phyloP scores from a whole-genome alignment of 2,113 vertebrate genomes.

The Leuciscus idus region DNA sequence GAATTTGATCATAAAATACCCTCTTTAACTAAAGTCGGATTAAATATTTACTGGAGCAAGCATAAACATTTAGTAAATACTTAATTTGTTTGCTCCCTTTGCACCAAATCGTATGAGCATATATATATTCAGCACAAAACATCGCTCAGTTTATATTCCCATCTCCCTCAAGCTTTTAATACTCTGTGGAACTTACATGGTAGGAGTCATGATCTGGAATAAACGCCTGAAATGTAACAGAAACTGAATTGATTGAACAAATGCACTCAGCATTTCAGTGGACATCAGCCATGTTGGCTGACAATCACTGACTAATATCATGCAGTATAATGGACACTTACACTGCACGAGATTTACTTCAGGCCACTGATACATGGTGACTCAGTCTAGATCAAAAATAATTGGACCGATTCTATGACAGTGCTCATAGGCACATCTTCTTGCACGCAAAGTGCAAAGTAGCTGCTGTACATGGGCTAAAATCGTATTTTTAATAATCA shows the following conservation, averaged over 20 bases:
- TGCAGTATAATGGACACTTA: constrained; percentile 1
- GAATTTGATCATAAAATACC: not conserved
- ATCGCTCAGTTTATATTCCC: not conserved
- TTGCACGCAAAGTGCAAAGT: not conserved
- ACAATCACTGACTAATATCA: not conserved
- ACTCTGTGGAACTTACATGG: not conserved
- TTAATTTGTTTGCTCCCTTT: not conserved
- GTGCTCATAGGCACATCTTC: not conserved
- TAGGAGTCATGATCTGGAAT: not conserved
- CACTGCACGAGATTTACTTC: constrained; percentile 2
- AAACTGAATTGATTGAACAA: constrained; percentile 5
- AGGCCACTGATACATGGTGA: constrained; percentile 26
- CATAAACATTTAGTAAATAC: constrained; percentile 22
- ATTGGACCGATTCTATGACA: not conserved
- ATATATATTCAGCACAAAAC: not conserved
- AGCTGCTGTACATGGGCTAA: not conserved
- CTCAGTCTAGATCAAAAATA: not conserved
- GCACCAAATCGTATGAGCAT: not conserved
- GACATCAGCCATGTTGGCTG: constrained; percentile 8
- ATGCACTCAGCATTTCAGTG: not conserved
- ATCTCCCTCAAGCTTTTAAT: not conserved
- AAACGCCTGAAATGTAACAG: not conserved
- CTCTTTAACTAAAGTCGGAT: not conserved
- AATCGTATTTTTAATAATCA: no score
- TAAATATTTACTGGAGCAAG: constrained; percentile 7